Evolutionary conservation across 2,888 invertebrate genomes (phyloP).

Genomic region (Dryomyza anilis): DNA sequence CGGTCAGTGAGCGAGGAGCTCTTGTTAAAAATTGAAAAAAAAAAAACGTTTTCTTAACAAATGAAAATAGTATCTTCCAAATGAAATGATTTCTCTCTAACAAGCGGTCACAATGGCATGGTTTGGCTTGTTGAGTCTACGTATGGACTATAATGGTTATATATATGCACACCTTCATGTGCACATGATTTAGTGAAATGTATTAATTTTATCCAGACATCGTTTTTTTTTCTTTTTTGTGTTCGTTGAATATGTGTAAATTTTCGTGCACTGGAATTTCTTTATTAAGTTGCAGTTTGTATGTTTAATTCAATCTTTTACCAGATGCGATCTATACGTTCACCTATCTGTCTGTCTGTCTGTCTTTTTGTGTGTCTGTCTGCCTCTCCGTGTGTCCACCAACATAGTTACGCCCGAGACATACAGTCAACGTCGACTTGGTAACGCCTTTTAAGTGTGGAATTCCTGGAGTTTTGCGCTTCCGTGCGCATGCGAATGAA

Average conservation of each 20-base stretch:
- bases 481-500: neutral
- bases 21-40: neutral
- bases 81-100: too few species aligned
- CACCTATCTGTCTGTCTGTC: neutral
- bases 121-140: too few species aligned
- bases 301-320: neutral
- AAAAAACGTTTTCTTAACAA: neutral
- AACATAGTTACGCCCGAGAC: too few species aligned
- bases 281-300: neutral
- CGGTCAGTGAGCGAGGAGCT: neutral
- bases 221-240: neutral
- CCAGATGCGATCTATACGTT: neutral
- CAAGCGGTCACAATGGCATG: too few species aligned
- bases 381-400: neutral
- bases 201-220: conserved; percentile 13
- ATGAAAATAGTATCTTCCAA: too few species aligned
- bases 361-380: neutral
- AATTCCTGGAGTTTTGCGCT: neutral
- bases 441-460: neutral
- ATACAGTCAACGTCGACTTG: too few species aligned
- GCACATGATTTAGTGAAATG: conserved; percentile 12
- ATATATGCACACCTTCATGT: neutral
- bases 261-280: neutral
- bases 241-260: neutral
- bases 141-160: too few species aligned